Evolutionary conservation across 1,140 invertebrate genomes (phyloP).

Genomic region (Drosophila rufa): DNA sequence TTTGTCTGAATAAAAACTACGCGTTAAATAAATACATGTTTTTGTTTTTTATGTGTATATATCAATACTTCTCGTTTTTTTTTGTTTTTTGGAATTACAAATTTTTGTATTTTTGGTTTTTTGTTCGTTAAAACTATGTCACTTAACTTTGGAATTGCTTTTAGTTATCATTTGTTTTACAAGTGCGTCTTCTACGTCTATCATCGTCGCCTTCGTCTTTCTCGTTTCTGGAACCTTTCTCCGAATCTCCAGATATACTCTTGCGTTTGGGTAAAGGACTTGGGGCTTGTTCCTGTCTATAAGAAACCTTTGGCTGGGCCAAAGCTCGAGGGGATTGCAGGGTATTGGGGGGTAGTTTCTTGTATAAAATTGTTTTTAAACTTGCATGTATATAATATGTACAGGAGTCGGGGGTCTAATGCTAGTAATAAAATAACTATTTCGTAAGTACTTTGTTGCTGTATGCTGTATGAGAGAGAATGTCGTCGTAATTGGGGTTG

Average conservation of each 20-base stretch:
- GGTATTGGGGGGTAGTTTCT: constrained; percentile 32
- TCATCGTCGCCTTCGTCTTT: background rate
- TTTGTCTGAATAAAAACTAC: constrained; percentile 70
- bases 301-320: constrained; percentile 58
- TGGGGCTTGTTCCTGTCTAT: constrained; percentile 18
- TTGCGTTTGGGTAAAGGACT: constrained; percentile 14
- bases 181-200: constrained; percentile 71
- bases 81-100: constrained; percentile 71
- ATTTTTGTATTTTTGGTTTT: constrained; percentile 46
- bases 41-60: constrained; percentile 64
- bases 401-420: constrained; percentile 57
- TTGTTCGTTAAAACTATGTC: constrained; percentile 74
- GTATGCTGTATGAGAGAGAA: constrained; percentile 57
- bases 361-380: constrained; percentile 77
- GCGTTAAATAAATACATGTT: constrained; percentile 76
- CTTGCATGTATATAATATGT: constrained; percentile 61
- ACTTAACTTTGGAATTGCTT: constrained; percentile 83
- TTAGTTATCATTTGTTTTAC: constrained; percentile 83
- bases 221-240: constrained; percentile 13
- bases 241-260: constrained; percentile 10
- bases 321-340: constrained; percentile 46
- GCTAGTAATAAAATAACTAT: constrained; percentile 82
- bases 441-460: constrained; percentile 68
- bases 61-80: constrained; percentile 76
- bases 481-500: constrained; percentile 45